These are phyloP conservation scores for Epistrophe grossulariae DNA, from an alignment of 2,888 invertebrate genomes.

Conservation along the genomic window DNA sequence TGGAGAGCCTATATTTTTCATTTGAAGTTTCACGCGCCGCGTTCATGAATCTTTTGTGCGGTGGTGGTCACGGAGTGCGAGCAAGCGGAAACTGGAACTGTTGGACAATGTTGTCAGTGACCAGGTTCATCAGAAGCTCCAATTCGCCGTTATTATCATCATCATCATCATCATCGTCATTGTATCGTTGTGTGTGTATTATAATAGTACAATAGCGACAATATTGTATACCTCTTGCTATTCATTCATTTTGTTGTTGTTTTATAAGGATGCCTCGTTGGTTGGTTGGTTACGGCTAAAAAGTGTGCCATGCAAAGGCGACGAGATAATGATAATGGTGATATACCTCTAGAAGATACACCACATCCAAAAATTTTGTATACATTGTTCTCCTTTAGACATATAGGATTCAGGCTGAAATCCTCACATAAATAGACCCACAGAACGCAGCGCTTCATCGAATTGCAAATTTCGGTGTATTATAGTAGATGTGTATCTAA, in stretches of 20 bases:
- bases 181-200: neutral
- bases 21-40: conserved; percentile 47
- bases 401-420: neutral
- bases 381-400: conserved; percentile 52
- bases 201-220: conserved; percentile 4
- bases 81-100: conserved; percentile 45
- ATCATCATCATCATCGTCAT: neutral
- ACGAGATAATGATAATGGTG: conserved; percentile 28
- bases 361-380: conserved; percentile 52
- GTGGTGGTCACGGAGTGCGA: conserved; percentile 49
- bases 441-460: neutral
- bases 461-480: neutral
- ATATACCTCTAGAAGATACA: conserved; percentile 5
- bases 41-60: conserved; percentile 65
- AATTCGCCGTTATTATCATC: conserved; percentile 27
- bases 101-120: conserved; percentile 68
- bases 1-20: conserved; percentile 53
- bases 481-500: neutral
- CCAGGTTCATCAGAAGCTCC: conserved; percentile 60
- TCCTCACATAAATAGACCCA: neutral
- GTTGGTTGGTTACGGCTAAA: conserved; percentile 39
- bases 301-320: conserved; percentile 42
- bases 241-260: conserved; percentile 61
- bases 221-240: conserved; percentile 4
- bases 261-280: conserved; percentile 50